Base-by-base conservation (phyloP, 64 coral and sea anemone species). In the Dendronephthya gigantea region DNA sequence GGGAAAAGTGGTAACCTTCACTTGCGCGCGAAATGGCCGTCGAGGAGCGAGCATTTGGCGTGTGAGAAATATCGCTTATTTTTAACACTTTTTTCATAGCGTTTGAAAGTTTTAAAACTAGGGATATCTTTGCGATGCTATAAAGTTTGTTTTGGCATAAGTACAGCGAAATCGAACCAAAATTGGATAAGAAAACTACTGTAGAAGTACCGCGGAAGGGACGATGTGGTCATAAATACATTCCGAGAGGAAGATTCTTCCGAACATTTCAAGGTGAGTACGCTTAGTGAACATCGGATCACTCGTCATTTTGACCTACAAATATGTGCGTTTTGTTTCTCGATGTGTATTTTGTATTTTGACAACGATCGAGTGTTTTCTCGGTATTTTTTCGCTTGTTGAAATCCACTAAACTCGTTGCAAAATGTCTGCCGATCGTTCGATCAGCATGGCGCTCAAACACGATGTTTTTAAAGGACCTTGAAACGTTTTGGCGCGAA, bases 161-260 rank as follows among this genome's bases (percentile, higher is more conserved):
- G 58, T 30, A 66, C 22, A 66, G 6, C 58, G 58, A 66, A 66
- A 66, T 66, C 58, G 58, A 22, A 66, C 3, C 58, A 66, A 66
- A n/a, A 66, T 8, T 17, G 19, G 58, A 30, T 17, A 15, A 66
- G 58, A 66, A 66, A 66, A 66, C 22, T 66, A 5, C 6, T 66
- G 58, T 66, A 7, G 29, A 66, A 66, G 6, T 8, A 17, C 6
- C 58, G 58, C 6, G 58, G 58, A 66, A 17, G 6, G 58, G 22
- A 66, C 6, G 22, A 66, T 66, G 58, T 5, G 6, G 6, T 66
- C 58, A 17, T 7, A 66, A 66, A 66, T 22, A 66, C 58, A 17
- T 66, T 66, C 58, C 58, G 58, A 66, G 58, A 66, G 58, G 58
- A 66, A 66, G 58, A 17, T 66, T 66, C 58, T 66, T 30, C 58